Percentiles rank a stretch among this genome's conserved stretches.
phyloP scores from a whole-genome alignment of 2,888 invertebrate genomes.

The Hermaeophaga mercurialis region DNA sequence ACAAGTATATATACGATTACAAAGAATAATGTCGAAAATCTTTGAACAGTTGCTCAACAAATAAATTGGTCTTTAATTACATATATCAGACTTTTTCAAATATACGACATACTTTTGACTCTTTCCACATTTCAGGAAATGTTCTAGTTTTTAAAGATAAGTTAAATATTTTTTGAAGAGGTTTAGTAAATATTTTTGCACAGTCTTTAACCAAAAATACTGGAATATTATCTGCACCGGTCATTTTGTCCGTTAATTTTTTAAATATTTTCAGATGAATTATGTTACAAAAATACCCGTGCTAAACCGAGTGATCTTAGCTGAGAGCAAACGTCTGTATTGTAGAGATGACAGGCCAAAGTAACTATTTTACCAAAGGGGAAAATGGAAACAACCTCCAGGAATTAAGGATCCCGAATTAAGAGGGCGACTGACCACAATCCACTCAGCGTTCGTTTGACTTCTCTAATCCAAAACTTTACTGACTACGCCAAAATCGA shows the following conservation, averaged over 20 bases:
- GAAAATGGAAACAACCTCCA: conserved; percentile 17
- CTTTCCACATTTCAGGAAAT: too few relatives aligned
- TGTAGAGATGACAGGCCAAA: conserved; percentile 2
- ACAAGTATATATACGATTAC: too few relatives aligned
- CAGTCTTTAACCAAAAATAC: too few relatives aligned
- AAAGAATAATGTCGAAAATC: too few relatives aligned
- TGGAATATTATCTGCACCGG: too few relatives aligned
- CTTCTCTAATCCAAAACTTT: conserved; percentile 23
- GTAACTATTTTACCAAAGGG: background rate
- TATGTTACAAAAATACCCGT: background rate
- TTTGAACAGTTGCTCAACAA: too few relatives aligned
- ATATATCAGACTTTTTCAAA: too few relatives aligned
- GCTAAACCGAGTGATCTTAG: background rate
- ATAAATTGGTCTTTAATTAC: too few relatives aligned
- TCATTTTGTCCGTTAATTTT: background rate
- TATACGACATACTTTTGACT: too few relatives aligned
- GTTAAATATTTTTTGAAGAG: too few relatives aligned
- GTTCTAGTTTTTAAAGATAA: too few relatives aligned
- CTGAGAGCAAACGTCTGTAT: background rate
- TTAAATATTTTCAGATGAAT: background rate
- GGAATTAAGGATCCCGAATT: conserved; percentile 3
- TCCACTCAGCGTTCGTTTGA: conserved; percentile 26
- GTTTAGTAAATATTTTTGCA: too few relatives aligned
- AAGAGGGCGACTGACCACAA: conserved; percentile 31
- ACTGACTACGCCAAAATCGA: conserved; percentile 10